Percentiles rank a stretch among this genome's conserved stretches.
Evolutionary conservation across 2,888 invertebrate species (phyloP).

Genomic region (Platycheirus rosarum): DNA sequence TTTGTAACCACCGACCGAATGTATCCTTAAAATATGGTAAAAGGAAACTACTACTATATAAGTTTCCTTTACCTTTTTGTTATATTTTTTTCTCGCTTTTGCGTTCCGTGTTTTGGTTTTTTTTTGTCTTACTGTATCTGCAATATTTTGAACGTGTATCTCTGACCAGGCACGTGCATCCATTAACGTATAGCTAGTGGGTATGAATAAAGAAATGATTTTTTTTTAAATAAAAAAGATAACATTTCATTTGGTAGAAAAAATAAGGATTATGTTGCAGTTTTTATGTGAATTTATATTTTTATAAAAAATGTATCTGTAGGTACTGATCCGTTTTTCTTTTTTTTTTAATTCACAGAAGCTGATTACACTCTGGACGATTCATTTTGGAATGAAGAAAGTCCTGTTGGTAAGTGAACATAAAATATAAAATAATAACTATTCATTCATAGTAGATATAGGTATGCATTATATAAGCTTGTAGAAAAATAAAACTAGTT

Average conservation of each 20-base stretch:
- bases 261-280: neutral
- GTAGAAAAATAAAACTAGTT: too few species aligned
- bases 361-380: conserved; percentile 96
- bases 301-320: neutral
- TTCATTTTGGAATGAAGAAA: conserved; percentile 96
- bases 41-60: conserved; percentile 39
- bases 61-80: conserved; percentile 26
- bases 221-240: conserved; percentile 18
- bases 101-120: neutral
- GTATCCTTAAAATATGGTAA: conserved; percentile 34
- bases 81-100: conserved; percentile 15
- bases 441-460: neutral
- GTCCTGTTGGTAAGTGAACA: conserved; percentile 92
- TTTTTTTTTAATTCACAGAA: conserved; percentile 87
- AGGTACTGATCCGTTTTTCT: conserved; percentile 28
- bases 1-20: conserved; percentile 44
- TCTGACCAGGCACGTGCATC: conserved; percentile 64
- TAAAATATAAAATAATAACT: neutral
- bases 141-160: conserved; percentile 56
- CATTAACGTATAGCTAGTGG: conserved; percentile 39
- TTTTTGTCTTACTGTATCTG: conserved; percentile 32
- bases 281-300: neutral
- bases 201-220: conserved; percentile 46
- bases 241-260: neutral
- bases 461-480: too few species aligned